These are phyloP conservation scores for Poeciliopsis prolifica DNA, from an alignment of 2,113 vertebrate species.

Conservation along the genomic window DNA sequence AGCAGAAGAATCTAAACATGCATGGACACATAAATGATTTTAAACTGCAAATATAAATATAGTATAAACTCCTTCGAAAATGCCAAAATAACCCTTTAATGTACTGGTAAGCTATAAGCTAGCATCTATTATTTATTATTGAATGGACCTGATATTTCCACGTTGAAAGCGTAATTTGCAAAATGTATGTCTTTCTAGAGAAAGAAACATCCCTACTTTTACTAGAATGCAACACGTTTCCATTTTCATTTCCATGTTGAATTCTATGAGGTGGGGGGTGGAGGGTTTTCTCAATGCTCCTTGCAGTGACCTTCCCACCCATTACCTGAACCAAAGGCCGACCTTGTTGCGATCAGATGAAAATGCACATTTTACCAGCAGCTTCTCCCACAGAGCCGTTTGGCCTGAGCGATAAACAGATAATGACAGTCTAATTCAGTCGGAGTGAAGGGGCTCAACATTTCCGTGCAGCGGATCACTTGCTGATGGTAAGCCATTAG, in stretches of 20 bases:
- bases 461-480: slow-evolving; percentile 15
- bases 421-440: slow-evolving; percentile 17
- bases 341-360: slow-evolving; percentile 11
- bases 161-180: too few relatives aligned
- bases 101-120: neutral
- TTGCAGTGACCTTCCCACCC: neutral
- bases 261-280: too few relatives aligned
- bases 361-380: neutral
- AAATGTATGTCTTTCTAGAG: too few relatives aligned
- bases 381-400: neutral
- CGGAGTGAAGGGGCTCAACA: slow-evolving; percentile 4
- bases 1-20: too few relatives aligned
- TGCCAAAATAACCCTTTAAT: neutral
- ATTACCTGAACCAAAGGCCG: neutral
- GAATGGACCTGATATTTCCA: neutral
- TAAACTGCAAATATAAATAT: too few relatives aligned
- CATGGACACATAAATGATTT: neutral
- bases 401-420: slow-evolving; percentile 2
- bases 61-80: neutral
- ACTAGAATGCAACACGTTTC: too few relatives aligned
- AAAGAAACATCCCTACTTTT: too few relatives aligned
- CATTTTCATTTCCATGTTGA: too few relatives aligned
- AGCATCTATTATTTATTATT: neutral
- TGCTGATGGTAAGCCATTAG: slow-evolving; percentile 38
- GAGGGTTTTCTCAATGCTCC: too few relatives aligned